Evolutionary conservation across 2,113 vertebrate species (phyloP).

Genomic region (Trachemys scripta): DNA sequence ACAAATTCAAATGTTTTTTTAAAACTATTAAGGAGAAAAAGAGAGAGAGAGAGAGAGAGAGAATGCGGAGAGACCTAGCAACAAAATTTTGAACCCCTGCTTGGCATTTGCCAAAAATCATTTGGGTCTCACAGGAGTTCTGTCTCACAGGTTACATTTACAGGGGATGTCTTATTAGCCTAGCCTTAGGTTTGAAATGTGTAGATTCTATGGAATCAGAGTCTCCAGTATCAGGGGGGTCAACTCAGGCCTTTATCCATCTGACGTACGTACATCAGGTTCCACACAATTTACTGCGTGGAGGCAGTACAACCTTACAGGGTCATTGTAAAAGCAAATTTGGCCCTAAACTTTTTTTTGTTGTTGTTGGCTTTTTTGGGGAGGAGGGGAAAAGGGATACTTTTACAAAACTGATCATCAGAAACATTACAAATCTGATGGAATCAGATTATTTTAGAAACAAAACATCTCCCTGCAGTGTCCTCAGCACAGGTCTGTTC

Average conservation of each 20-base stretch:
- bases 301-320: background rate
- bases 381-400: no score
- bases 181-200: background rate
- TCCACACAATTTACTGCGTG: background rate
- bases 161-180: background rate
- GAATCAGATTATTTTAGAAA: background rate
- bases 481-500: background rate
- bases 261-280: background rate
- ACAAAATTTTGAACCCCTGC: background rate
- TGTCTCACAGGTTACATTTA: background rate
- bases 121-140: background rate
- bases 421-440: background rate
- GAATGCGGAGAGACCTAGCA: background rate
- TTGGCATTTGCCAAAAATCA: background rate
- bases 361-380: no score
- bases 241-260: background rate
- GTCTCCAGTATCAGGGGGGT: background rate
- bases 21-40: background rate
- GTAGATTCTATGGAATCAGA: background rate
- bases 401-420: background rate
- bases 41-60: background rate
- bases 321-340: background rate
- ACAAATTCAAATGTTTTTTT: background rate
- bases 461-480: background rate
- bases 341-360: background rate